Percentiles rank a stretch among this genome's conserved stretches.
Conservation (phyloP, 2,888 invertebrate species). For the Zaprionus obscuricornis region DNA sequence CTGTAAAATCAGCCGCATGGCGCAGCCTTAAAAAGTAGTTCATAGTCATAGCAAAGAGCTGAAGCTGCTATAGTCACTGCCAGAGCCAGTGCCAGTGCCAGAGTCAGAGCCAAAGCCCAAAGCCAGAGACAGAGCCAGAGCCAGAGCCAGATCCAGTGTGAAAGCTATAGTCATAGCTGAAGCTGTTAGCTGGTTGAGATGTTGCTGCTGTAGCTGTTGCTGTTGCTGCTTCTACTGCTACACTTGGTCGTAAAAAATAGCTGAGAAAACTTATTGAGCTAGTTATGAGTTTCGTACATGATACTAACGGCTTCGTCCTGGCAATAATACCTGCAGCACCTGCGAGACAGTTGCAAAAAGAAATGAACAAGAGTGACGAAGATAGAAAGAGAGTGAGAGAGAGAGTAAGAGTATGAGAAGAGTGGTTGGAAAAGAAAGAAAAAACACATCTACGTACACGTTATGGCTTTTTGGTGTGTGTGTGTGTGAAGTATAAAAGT, state of each 20-base stretch:
- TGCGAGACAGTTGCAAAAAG: constrained; percentile 13
- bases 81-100: constrained; percentile 14
- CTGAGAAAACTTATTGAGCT: constrained; percentile 76
- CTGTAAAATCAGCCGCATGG: constrained; percentile 71
- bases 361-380: constrained; percentile 1
- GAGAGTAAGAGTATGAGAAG: background rate
- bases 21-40: constrained; percentile 63
- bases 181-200: constrained; percentile 9
- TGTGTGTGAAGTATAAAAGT: constrained; percentile 55
- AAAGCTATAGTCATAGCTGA: constrained; percentile 5
- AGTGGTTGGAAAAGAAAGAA: background rate
- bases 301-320: constrained; percentile 61
- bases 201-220: constrained; percentile 9
- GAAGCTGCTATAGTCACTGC: no score
- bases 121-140: constrained; percentile 1
- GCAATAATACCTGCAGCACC: constrained; percentile 66
- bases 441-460: constrained; percentile 41
- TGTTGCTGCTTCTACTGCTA: constrained; percentile 19
- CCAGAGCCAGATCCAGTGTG: no score
- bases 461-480: constrained; percentile 67
- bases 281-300: constrained; percentile 77
- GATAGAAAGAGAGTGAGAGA: background rate
- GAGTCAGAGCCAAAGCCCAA: background rate
- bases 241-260: constrained; percentile 77
- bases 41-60: constrained; percentile 1